Conservation (phyloP, 2,797 vertebrate genomes). For the Onychomys leucogaster region DNA sequence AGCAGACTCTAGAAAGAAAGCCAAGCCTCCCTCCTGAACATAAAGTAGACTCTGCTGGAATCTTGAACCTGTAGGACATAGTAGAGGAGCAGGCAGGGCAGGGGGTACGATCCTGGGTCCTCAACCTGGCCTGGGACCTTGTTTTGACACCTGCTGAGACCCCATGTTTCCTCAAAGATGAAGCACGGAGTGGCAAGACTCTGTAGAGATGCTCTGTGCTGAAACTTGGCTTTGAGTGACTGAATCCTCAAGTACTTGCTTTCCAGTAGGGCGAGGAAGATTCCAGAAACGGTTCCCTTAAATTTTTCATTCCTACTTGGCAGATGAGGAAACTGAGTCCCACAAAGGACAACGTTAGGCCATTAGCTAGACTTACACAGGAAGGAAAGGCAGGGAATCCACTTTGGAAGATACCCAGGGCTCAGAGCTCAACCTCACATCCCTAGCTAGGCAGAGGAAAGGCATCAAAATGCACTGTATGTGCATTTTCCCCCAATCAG, state of each 20-base stretch:
- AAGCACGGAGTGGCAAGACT: neutral
- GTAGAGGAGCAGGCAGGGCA: neutral
- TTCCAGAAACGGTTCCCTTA: neutral
- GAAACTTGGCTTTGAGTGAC: neutral
- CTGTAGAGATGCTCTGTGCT: neutral
- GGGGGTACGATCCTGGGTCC: neutral
- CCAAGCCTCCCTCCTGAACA: constrained; percentile 35
- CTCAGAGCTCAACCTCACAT: neutral
- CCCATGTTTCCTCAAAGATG: neutral
- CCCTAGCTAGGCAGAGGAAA: neutral
- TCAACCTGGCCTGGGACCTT: neutral
- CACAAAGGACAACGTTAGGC: neutral
- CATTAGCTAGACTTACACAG: neutral
- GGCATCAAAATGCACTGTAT: neutral
- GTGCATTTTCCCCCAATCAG: neutral
- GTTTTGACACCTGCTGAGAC: neutral
- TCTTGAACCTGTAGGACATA: neutral
- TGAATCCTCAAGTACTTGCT: neutral
- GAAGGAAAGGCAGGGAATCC: too few relatives aligned
- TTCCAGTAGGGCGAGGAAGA: neutral
- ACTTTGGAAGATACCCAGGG: neutral
- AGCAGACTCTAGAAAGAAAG: neutral
- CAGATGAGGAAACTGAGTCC: neutral
- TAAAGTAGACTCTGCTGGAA: constrained; percentile 48
- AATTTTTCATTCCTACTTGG: neutral